Percentiles rank a stretch among this genome's conserved stretches.
Evolutionary conservation across 2,113 vertebrate genomes (phyloP).

Genomic region (Puma concolor): DNA sequence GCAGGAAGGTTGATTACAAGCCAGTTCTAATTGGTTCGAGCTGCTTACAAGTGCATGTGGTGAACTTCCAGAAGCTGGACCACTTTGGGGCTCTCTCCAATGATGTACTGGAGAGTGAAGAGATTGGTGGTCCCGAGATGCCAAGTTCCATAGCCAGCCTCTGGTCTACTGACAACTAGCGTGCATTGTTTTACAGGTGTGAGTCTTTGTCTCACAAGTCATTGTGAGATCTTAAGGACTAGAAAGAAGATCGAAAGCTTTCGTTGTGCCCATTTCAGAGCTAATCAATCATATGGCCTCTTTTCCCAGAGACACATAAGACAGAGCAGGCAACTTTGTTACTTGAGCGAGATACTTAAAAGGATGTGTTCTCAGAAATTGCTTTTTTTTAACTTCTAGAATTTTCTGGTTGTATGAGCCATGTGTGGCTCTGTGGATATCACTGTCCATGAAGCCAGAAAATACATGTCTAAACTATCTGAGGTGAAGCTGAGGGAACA

Average conservation of each 20-base stretch:
- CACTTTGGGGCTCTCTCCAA: accelerated
- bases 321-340: not conserved
- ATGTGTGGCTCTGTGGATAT: not conserved
- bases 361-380: not conserved
- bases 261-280: not conserved
- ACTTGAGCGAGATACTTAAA: not conserved
- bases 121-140: not conserved
- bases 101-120: not conserved
- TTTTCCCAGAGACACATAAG: not conserved
- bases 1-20: not conserved
- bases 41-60: not conserved
- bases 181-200: not conserved
- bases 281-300: not conserved
- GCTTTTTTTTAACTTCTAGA: not conserved
- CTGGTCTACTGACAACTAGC: not conserved
- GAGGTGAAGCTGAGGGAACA: not conserved
- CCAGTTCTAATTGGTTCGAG: not conserved
- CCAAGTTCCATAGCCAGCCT: not conserved
- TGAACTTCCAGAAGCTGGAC: not conserved
- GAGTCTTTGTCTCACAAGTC: not conserved
- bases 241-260: not conserved
- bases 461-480: not conserved
- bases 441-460: not conserved
- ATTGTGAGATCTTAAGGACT: not conserved
- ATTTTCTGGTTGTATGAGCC: not conserved